A percentile compares a stretch with the other conserved stretches of the same genome.
Evolutionary conservation across 23 tunicate species (phyloP).

Genomic region (Styela plicata): DNA sequence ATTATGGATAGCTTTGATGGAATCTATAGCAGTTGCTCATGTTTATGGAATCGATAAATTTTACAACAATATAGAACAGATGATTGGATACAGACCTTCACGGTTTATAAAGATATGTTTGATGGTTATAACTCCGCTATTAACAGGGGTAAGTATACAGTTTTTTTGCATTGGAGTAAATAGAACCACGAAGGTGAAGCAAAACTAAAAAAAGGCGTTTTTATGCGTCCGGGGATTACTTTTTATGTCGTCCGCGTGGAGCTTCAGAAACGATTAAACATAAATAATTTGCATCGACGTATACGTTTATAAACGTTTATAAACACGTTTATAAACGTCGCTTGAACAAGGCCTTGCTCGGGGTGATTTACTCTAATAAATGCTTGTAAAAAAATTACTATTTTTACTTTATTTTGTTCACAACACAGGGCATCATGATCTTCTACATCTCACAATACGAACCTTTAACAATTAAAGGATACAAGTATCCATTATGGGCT

Average conservation of each 20-base stretch:
- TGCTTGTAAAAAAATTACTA: no score
- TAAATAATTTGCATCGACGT: no score
- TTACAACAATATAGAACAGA: conserved; percentile 41
- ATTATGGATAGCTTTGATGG: conserved; percentile 45
- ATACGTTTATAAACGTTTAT: no score
- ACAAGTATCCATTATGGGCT: conserved; percentile 27
- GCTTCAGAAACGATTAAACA: no score
- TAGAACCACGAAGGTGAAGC: neutral
- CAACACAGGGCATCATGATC: conserved; percentile 28
- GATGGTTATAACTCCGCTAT: conserved; percentile 36
- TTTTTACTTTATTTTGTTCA: no score
- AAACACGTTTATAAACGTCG: no score
- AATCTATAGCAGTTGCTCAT: conserved; percentile 51
- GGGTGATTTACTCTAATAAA: no score
- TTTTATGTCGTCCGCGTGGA: no score
- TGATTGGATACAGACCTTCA: conserved; percentile 68
- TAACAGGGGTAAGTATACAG: conserved; percentile 36
- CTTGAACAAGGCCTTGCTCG: no score
- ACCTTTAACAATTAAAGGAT: conserved; percentile 9
- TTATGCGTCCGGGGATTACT: no score
- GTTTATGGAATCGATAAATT: conserved; percentile 47
- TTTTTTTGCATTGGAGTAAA: no score
- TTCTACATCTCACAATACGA: conserved; percentile 13
- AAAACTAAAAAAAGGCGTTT: no score
- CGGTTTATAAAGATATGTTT: conserved; percentile 34